Base-by-base conservation (phyloP, 2,888 invertebrate species). In the Drosophila pseudotalamancana region DNA sequence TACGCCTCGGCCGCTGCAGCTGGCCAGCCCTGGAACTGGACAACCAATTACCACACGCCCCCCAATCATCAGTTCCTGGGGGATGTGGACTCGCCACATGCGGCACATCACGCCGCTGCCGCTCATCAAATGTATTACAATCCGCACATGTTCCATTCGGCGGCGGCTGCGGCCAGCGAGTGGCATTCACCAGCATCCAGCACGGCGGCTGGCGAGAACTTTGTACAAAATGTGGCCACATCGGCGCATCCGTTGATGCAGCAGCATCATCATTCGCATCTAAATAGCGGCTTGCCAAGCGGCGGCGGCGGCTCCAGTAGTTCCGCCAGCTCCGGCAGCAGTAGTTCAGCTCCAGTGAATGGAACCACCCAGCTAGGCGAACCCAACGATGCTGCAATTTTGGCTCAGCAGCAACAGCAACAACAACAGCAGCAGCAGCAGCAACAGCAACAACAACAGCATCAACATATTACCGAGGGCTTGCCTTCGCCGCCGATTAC, bases 401-500 rank as follows among this genome's bases (percentile, higher is more conserved):
- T 65, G 16, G 61, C 64, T 6, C 81, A 63, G 31, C 70, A 59
- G 11, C 67, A 60, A 14, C 68, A 74, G 12, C 65, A 62, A 8
- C 64, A 64, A 0, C 56, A 63, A 8, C 68, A 65, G 3, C 68
- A 68, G 6, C 63, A 62, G 3, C 63, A 65, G 21, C 73, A 63
- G 9, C 67, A 60, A 27, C 69, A 76, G 6, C 69, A 69, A 8
- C 65, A 61, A 1, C 55, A 61, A 8, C 70, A 75, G 14, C 83
- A 81, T 18, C 88, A 80, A 29, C 88, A 89, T 51, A 88, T 88
- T 56, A 77, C 89, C 57, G 90, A 91, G 74, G 87, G 91, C 49
- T 80, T 93, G 68, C 93, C 94, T 18, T 94, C 94, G 65, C 94
- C 94, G 3, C 92, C 94, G 35, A 93, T 93, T 39, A 94, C 90